Evolutionary conservation across 2,888 invertebrate species (phyloP).

Genomic region (Timandra comae): DNA sequence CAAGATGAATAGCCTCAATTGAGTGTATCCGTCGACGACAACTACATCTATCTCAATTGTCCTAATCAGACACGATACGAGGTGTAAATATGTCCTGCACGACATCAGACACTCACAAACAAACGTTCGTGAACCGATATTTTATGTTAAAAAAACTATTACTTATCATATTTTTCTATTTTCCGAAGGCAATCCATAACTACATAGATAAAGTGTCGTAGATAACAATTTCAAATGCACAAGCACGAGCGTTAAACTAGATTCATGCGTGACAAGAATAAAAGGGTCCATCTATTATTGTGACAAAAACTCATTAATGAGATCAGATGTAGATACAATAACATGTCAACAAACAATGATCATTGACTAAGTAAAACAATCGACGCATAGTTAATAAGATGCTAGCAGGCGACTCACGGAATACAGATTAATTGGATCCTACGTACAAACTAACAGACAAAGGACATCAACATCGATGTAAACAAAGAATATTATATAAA

Average conservation of each 20-base stretch:
- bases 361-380: conserved; percentile 43
- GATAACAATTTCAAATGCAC: conserved; percentile 10
- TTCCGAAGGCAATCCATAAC: conserved; percentile 5
- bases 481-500: conserved; percentile 32
- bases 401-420: conserved; percentile 41
- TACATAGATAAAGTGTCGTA: conserved; percentile 14
- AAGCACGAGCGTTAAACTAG: conserved; percentile 16
- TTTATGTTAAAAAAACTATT: conserved; percentile 12
- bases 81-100: conserved; percentile 18
- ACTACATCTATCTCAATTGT: conserved; percentile 5
- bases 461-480: conserved; percentile 37
- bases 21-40: neutral
- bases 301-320: conserved; percentile 41
- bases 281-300: conserved; percentile 36
- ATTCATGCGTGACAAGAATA: conserved; percentile 22
- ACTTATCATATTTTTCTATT: conserved; percentile 13
- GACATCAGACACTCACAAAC: conserved; percentile 17
- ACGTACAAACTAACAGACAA: conserved; percentile 51
- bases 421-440: conserved; percentile 63
- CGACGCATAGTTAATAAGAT: conserved; percentile 58
- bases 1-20: no score
- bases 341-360: conserved; percentile 49
- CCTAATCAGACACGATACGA: conserved; percentile 12
- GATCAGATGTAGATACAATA: conserved; percentile 39
- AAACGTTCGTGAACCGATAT: conserved; percentile 19